These are phyloP conservation scores for Periophthalmus magnuspinnatus DNA, from an alignment of 2,797 vertebrate species.

Conservation along the genomic window DNA sequence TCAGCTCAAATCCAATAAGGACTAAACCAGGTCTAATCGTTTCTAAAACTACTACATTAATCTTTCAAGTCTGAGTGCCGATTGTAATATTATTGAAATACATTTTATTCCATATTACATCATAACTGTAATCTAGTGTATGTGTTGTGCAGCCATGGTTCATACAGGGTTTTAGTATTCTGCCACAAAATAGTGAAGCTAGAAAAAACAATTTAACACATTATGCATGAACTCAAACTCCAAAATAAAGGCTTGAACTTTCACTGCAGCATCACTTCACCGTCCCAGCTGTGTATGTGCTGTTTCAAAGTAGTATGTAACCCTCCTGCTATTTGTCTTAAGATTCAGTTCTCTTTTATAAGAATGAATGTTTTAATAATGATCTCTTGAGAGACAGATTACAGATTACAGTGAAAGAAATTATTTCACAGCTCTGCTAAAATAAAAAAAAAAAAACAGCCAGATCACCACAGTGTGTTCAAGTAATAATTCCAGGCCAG, in stretches of 20 bases:
- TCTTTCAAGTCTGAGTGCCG: too few relatives aligned
- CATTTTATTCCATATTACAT: not conserved
- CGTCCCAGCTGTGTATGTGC: slow-evolving; percentile 37
- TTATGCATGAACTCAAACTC: not conserved
- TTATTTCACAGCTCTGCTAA: not conserved
- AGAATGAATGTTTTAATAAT: slow-evolving; percentile 17
- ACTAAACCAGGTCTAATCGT: too few relatives aligned
- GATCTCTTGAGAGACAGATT: slow-evolving; percentile 16
- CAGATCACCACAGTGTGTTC: not conserved
- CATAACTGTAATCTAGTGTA: not conserved
- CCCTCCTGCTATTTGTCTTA: slow-evolving; percentile 38
- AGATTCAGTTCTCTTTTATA: slow-evolving; percentile 18
- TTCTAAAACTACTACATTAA: too few relatives aligned
- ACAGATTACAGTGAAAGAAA: not conserved
- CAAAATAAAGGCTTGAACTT: slow-evolving; percentile 21
- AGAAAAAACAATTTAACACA: not conserved
- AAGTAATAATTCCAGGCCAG: not conserved
- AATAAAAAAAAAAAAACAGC: not conserved
- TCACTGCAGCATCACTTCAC: slow-evolving; percentile 19
- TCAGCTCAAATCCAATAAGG: too few relatives aligned
- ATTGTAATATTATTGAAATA: not conserved
- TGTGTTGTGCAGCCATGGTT: not conserved
- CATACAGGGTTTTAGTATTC: not conserved
- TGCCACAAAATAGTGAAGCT: not conserved
- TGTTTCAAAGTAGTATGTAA: slow-evolving; percentile 32